Percentiles rank a stretch among this genome's conserved stretches.
These are phyloP conservation scores for Poecilobothrus nobilitatus DNA, from an alignment of 2,888 invertebrate genomes.

Conservation along the genomic window DNA sequence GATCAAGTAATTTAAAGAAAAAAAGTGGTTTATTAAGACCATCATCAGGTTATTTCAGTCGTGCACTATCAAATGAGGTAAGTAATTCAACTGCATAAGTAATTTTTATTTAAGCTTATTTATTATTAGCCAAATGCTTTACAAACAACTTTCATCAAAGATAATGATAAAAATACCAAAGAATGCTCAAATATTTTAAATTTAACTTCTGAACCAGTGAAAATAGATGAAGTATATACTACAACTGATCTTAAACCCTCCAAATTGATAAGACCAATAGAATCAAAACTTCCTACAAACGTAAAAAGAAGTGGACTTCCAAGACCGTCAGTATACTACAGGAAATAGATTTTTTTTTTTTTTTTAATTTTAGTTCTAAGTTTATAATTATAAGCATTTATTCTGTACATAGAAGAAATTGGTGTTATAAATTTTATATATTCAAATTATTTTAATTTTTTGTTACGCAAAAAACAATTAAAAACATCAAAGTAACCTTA, in stretches of 20 bases:
- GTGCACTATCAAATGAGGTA: constrained; percentile 27
- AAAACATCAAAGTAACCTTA: not conserved
- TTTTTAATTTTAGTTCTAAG: not conserved
- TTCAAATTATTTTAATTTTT: not conserved
- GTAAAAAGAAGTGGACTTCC: constrained; percentile 41
- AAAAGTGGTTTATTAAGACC: constrained; percentile 37
- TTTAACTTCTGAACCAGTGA: not conserved
- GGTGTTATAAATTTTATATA: not conserved
- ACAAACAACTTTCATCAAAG: not conserved
- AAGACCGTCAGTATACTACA: constrained; percentile 30
- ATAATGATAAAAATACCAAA: not conserved
- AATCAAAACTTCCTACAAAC: constrained; percentile 36
- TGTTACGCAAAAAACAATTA: not conserved
- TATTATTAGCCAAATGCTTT: not conserved
- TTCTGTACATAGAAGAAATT: not conserved
- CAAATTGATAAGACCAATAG: constrained; percentile 34
- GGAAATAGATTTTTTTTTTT: not conserved
- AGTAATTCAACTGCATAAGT: not conserved
- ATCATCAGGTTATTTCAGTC: constrained; percentile 41
- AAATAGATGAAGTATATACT: not conserved
- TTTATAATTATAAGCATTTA: not conserved
- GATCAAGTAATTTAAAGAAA: constrained; percentile 22
- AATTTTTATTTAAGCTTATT: not conserved
- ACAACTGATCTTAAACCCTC: not conserved
- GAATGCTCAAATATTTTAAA: not conserved